Conservation (phyloP, 2,113 vertebrate genomes). For the Dicentrarchus labrax region DNA sequence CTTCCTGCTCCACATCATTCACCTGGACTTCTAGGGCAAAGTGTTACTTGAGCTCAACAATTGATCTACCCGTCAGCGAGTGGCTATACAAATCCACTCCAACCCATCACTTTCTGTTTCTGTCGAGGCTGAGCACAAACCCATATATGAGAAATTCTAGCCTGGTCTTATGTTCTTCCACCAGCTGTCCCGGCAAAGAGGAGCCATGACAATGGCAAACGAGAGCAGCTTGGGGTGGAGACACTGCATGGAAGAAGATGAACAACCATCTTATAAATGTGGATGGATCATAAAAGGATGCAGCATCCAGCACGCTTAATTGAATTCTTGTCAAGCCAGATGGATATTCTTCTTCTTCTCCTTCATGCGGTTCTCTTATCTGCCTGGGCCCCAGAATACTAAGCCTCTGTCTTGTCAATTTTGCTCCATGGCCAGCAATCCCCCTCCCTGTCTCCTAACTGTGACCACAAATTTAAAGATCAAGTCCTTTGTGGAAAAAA, state of each 20-base stretch:
- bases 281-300: constrained; percentile 22
- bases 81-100: constrained; percentile 17
- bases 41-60: constrained; percentile 20
- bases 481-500: constrained; percentile 29
- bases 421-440: constrained; percentile 19
- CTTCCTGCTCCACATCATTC: constrained; percentile 36
- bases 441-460: constrained; percentile 12
- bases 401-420: constrained; percentile 41
- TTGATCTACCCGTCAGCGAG: background rate
- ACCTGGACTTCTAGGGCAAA: constrained; percentile 13
- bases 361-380: constrained; percentile 19
- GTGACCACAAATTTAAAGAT: constrained; percentile 38
- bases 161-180: constrained; percentile 11
- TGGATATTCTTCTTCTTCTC: constrained; percentile 34
- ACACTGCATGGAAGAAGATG: constrained; percentile 16
- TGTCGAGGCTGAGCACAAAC: constrained; percentile 23
- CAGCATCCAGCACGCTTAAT: constrained; percentile 31
- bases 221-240: constrained; percentile 18
- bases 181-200: constrained; percentile 26
- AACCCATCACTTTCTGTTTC: constrained; percentile 12
- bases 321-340: constrained; percentile 34
- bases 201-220: background rate
- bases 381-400: constrained; percentile 21
- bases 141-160: constrained; percentile 27
- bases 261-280: constrained; percentile 40